Base-by-base conservation (phyloP, 1,140 invertebrate genomes). In the Caerostris darwini region DNA sequence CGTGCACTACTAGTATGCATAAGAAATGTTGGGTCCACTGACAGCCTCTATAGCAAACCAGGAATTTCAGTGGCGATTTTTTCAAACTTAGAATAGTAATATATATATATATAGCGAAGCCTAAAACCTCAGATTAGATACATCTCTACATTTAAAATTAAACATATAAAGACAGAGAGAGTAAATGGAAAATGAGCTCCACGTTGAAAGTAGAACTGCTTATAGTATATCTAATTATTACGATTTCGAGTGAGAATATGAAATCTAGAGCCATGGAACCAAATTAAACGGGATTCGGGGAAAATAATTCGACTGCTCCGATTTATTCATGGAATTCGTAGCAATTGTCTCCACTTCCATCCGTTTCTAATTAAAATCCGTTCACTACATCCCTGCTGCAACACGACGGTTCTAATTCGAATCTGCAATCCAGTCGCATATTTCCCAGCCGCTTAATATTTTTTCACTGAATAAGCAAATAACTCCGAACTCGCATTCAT, bases 301-400 rank as follows among this genome's bases (percentile, higher is more conserved):
- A 71, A 71, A 71, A 71, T 71, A 71, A 71, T 71, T 34, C 10
- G 69, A 71, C 34, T 71, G 69, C 7, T 8, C n/a, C n/a, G 69
- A 71, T 71, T 71, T 71, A 71, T 71, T 71, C 69, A 71, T 34
- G 69, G 69, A 50, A 71, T 71, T 71, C 10, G 69, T 5, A 4
- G 69, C 19, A 34, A 34, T 34, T 19, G n/a, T 34, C 69, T 7
- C 8, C 19, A 8, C 7, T 71, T 71, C n/a, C 10, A 3, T 4
- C 34, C 69, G 5, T 19, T 71, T 34, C 69, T 71, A 71, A 71
- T 71, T 71, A 71, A 71, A 34, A 34, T 71, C 7, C 34, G 34
- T 34, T 34, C 34, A 34, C 34, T 34, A 34, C 34, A 34, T 0
- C 34, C 34, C 34, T 34, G 34, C 34, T 34, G 34, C 34, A 34